A percentile compares a stretch with the other conserved stretches of the same genome.
These are phyloP conservation scores for Pogonocichla stellata DNA, from an alignment of 2,113 vertebrate genomes.

Conservation along the genomic window DNA sequence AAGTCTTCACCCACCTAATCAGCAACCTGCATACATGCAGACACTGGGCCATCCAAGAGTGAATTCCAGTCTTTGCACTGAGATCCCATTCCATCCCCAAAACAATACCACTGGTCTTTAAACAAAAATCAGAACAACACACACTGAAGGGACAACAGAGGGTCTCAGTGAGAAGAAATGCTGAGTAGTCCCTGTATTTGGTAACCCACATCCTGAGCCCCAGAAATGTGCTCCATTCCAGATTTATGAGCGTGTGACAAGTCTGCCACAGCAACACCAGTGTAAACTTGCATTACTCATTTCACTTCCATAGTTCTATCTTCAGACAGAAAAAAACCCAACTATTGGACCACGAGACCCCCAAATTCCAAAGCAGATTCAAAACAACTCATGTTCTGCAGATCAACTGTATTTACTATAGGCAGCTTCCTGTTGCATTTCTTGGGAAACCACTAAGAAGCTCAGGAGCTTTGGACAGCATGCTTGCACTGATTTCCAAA, in stretches of 20 bases:
- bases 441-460: neutral
- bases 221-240: neutral
- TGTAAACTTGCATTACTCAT: neutral
- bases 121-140: neutral
- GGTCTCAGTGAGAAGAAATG: neutral
- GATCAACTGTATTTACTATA: neutral
- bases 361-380: neutral
- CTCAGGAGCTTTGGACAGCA: neutral
- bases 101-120: neutral
- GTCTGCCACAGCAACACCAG: neutral
- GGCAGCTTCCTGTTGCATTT: neutral
- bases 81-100: neutral
- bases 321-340: neutral
- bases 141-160: neutral
- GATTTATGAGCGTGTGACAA: neutral
- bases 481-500: neutral
- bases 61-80: neutral
- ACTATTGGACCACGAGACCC: neutral
- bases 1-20: neutral
- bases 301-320: neutral
- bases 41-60: neutral
- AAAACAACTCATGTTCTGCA: neutral
- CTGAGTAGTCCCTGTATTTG: neutral
- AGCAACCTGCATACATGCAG: neutral
- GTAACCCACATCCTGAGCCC: neutral